Conservation (phyloP, 2,113 vertebrate genomes). For the Acanthisitta chloris region DNA sequence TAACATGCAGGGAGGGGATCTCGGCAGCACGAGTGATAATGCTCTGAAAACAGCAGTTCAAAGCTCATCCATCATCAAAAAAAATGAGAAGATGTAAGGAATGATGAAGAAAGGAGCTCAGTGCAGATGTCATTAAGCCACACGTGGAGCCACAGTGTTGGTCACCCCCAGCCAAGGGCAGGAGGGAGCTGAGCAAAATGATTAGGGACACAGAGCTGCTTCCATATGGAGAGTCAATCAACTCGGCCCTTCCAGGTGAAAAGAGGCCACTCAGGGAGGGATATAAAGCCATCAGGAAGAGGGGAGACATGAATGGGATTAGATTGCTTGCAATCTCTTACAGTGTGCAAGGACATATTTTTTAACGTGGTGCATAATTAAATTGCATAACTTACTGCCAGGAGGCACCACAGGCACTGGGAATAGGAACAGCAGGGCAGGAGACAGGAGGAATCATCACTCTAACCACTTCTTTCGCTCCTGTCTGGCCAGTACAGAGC, state of each 20-base stretch:
- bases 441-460: background rate
- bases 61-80: conserved; percentile 53
- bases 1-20: conserved; percentile 66
- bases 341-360: background rate
- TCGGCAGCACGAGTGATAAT: conserved; percentile 7
- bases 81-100: background rate
- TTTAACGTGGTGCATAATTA: background rate
- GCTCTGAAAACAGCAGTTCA: conserved; percentile 55
- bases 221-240: background rate
- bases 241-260: background rate
- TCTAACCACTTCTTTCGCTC: background rate
- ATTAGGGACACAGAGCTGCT: background rate
- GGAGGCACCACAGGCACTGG: background rate
- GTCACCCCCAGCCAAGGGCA: background rate
- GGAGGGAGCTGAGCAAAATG: background rate
- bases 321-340: background rate
- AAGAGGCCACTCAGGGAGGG: background rate
- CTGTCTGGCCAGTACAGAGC: background rate
- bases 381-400: background rate
- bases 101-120: background rate
- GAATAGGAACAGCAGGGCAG: background rate
- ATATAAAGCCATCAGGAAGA: background rate
- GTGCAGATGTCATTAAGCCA: background rate
- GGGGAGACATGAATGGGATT: background rate
- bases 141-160: background rate